Base-by-base conservation (phyloP, 2,888 invertebrate species). In the Tetheella fluctuosa region DNA sequence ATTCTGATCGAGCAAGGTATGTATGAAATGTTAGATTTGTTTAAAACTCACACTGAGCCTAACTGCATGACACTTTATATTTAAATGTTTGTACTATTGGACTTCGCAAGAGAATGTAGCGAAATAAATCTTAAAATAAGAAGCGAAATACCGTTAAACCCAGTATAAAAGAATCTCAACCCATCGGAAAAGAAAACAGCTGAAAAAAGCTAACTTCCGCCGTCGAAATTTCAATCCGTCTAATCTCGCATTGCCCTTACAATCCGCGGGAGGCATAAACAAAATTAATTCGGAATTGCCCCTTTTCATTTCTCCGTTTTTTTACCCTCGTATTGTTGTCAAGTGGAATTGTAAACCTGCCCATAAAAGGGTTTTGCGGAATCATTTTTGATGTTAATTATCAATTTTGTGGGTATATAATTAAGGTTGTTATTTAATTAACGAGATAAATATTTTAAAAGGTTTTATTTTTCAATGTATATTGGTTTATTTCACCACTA, bases 281-380 rank as follows among this genome's bases (percentile, higher is more conserved):
- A 77, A 76, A 75, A 72, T 79, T 78, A 77, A 80, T 77, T 77
- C 77, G 64, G 76, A 69, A 73, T 59, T 42, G 48, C 20, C 48
- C 48, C 48, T 53, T 54, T 48, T 52, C 52, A 59, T 63, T 62
- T 52, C 48, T 54, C 55, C 25, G 23, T 34, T 52, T 37, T 53
- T 55, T 55, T 56, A 56, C 56, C 25, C 55, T 63, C 64, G 68
- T 66, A 65, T 65, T 59, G 58, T 53, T 68, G 52, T 72, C 48
- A 48, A 48, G 48, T 48, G 48, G 48, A 17, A 48, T 48, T 48
- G 48, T 20, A 48, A 48, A 48, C 20, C 48, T 48, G 48, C 48
- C 48, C 20, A 3, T 48, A 48, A 48, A 48, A 48, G 48, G 20
- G 20, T 48, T 48, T 48, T 20, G 48, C 48, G 48, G 48, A 48